Percentiles rank a stretch among this genome's conserved stretches.
phyloP scores from a whole-genome alignment of 2,113 vertebrate genomes.

The Toxotes jaculatrix region DNA sequence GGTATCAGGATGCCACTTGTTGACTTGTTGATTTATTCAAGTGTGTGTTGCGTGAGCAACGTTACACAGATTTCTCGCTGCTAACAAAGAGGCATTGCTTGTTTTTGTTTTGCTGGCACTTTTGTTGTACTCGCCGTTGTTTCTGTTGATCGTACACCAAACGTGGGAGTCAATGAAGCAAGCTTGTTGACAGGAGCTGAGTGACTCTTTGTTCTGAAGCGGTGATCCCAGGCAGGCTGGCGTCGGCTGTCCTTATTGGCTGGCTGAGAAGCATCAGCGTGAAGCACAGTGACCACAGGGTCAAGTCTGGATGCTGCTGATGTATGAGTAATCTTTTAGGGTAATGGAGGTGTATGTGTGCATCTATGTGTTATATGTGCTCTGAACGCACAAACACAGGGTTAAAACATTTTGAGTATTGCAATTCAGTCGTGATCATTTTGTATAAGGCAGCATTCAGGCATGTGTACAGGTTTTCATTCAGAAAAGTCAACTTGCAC shows the following conservation, averaged over 20 bases:
- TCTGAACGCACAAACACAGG: background rate
- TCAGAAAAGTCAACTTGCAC: background rate
- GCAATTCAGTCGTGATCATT: background rate
- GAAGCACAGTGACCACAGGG: conserved; percentile 24
- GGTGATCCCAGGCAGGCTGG: conserved; percentile 39
- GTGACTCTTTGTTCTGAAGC: conserved; percentile 73
- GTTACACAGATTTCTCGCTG: conserved; percentile 25
- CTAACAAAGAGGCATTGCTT: conserved; percentile 49
- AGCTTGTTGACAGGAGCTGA: conserved; percentile 54
- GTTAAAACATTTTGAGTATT: background rate
- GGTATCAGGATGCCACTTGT: conserved; percentile 80
- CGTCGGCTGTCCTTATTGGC: conserved; percentile 42
- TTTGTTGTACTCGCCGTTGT: conserved; percentile 45
- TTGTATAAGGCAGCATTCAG: background rate
- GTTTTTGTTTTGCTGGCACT: conserved; percentile 39
- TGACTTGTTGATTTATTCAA: conserved; percentile 71
- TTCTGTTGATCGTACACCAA: conserved; percentile 33
- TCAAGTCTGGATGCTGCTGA: conserved; percentile 43
- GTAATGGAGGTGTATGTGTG: conserved; percentile 17
- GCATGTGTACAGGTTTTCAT: background rate
- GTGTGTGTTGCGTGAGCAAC: conserved; percentile 39
- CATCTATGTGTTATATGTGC: background rate
- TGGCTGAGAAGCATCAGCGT: conserved; percentile 53
- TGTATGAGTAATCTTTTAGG: conserved; percentile 42
- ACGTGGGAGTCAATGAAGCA: conserved; percentile 56